These are phyloP conservation scores for Hermatobates lingyangjiaoensis DNA, from an alignment of 1,140 invertebrate species.

Conservation along the genomic window DNA sequence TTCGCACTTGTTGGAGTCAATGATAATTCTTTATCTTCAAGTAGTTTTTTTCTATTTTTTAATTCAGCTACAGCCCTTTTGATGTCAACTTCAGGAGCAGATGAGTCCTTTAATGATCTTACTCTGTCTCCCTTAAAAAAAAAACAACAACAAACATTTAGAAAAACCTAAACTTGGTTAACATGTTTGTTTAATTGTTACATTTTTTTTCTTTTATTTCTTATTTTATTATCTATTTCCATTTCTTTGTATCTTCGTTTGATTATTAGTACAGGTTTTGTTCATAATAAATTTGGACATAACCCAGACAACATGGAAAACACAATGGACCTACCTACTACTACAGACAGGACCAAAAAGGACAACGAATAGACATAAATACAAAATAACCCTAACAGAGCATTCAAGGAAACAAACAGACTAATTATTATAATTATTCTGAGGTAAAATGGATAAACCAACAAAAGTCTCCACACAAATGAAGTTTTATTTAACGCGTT, in stretches of 20 bases:
- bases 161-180: too few species aligned
- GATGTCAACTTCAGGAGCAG: conserved; percentile 75
- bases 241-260: too few species aligned
- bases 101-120: conserved; percentile 60
- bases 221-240: too few species aligned
- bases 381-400: neutral
- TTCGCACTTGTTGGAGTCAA: conserved; percentile 48
- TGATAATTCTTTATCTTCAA: conserved; percentile 86
- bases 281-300: neutral
- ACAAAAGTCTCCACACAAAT: too few species aligned
- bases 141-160: conserved; percentile 8
- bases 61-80: conserved; percentile 87
- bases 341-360: neutral
- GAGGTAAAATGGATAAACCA: too few species aligned
- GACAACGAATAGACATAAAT: neutral
- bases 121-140: conserved; percentile 63
- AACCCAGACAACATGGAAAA: too few species aligned
- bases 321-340: neutral
- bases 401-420: too few species aligned
- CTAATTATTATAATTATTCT: too few species aligned
- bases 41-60: conserved; percentile 70
- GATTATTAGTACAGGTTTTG: too few species aligned
- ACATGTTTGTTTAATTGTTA: too few species aligned
- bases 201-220: too few species aligned
- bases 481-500: too few species aligned